A percentile compares a stretch with the other conserved stretches of the same genome.
These are phyloP conservation scores for Temnothorax ravouxi DNA, from an alignment of 2,888 invertebrate genomes.

Conservation along the genomic window DNA sequence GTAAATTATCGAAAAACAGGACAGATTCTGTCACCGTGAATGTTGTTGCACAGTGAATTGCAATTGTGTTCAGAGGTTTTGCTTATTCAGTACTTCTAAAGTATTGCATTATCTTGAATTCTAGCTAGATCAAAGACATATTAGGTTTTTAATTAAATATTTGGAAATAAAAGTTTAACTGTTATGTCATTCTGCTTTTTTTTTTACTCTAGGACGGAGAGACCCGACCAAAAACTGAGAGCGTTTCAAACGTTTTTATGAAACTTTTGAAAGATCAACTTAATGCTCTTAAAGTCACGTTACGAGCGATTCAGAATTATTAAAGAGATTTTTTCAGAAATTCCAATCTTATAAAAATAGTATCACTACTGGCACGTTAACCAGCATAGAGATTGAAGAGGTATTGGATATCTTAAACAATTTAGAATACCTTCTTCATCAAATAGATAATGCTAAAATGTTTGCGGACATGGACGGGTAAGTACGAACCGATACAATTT, in stretches of 20 bases:
- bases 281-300: conserved; percentile 89
- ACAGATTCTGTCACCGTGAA: background rate
- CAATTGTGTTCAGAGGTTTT: background rate
- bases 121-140: background rate
- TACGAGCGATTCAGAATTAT: conserved; percentile 90
- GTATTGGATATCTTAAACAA: conserved; percentile 88
- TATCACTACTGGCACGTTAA: conserved; percentile 75
- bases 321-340: conserved; percentile 87
- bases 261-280: conserved; percentile 90
- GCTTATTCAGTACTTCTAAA: background rate
- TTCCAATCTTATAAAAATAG: conserved; percentile 84
- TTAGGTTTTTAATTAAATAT: background rate
- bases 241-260: conserved; percentile 82
- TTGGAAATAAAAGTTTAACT: conserved; percentile 5
- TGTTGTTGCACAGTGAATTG: background rate
- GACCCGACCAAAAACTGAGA: conserved; percentile 23
- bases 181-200: background rate
- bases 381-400: conserved; percentile 80
- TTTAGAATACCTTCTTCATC: conserved; percentile 92
- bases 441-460: conserved; percentile 91
- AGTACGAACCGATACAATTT: conserved; percentile 52
- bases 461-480: conserved; percentile 90
- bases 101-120: background rate
- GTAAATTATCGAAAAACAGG: background rate
- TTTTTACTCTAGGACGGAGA: conserved; percentile 83